Evolutionary conservation across 1,140 invertebrate species (phyloP).

Genomic region (Trichonephila clavata): DNA sequence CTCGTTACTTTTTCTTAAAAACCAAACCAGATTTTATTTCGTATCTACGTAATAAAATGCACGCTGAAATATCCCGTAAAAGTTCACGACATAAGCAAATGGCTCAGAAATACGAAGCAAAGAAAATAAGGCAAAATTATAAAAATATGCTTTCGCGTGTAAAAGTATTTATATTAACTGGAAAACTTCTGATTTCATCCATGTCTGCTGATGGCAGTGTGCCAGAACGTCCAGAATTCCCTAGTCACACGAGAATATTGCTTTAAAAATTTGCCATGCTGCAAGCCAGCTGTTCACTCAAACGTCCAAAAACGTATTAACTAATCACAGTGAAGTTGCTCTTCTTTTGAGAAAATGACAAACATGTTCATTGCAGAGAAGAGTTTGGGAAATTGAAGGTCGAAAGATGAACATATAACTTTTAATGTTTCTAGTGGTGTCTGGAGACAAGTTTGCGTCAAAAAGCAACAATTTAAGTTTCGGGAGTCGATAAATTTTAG

Average conservation of each 20-base stretch:
- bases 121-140: constrained; percentile 4
- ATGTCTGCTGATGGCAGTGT: neutral
- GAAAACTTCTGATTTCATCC: constrained; percentile 15
- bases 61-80: constrained; percentile 13
- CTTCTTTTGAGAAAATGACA: neutral
- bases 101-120: constrained; percentile 8
- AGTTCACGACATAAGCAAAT: constrained; percentile 30
- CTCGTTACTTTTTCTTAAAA: constrained; percentile 18
- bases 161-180: constrained; percentile 51
- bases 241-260: neutral
- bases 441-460: no score
- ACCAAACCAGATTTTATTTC: constrained; percentile 39
- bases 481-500: no score
- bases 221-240: constrained; percentile 3
- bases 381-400: no score
- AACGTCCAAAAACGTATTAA: constrained; percentile 40
- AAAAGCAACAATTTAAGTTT: no score
- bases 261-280: constrained; percentile 9
- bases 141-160: constrained; percentile 38
- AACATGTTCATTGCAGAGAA: no score
- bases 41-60: constrained; percentile 2
- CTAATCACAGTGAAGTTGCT: neutral
- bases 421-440: no score
- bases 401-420: no score
- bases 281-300: constrained; percentile 17